Percentiles rank a stretch among this genome's conserved stretches.
phyloP scores from a whole-genome alignment of 2,113 vertebrate genomes.

The Silurus meridionalis region DNA sequence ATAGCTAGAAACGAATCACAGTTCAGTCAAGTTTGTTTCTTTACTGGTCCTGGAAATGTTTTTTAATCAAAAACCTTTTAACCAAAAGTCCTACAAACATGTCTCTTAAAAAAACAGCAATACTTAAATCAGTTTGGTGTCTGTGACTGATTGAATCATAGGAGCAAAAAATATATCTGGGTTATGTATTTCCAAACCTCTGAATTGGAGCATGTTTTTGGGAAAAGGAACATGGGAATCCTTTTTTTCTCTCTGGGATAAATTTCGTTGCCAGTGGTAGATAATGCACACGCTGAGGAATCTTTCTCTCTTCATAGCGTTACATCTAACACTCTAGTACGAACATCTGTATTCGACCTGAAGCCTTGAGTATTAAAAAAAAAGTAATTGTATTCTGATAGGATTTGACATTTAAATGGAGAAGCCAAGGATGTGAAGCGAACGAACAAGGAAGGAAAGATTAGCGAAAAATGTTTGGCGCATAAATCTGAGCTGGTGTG shows the following conservation, averaged over 20 bases:
- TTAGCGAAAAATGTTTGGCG: neutral
- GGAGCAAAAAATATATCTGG: constrained; percentile 22
- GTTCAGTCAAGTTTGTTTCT: neutral
- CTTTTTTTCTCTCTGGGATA: constrained; percentile 25
- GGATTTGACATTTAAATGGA: neutral
- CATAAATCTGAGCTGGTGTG: neutral
- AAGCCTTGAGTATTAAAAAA: neutral
- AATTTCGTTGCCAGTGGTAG: constrained; percentile 6
- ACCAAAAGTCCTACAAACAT: neutral
- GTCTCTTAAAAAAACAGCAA: neutral
- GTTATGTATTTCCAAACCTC: constrained; percentile 25
- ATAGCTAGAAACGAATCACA: neutral
- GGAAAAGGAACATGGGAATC: constrained; percentile 23
- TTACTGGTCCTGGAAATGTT: neutral
- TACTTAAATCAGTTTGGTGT: neutral
- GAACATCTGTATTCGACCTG: neutral
- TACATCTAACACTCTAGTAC: neutral
- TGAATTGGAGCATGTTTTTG: constrained; percentile 11
- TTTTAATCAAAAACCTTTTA: neutral
- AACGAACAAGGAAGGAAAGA: neutral
- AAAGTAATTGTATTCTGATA: neutral
- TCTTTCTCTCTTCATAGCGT: neutral
- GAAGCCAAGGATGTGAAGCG: neutral
- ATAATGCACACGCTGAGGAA: constrained; percentile 11
- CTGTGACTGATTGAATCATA: neutral